Evolutionary conservation across 2,797 vertebrate species (phyloP).

Genomic region (Phalanger gymnotis): DNA sequence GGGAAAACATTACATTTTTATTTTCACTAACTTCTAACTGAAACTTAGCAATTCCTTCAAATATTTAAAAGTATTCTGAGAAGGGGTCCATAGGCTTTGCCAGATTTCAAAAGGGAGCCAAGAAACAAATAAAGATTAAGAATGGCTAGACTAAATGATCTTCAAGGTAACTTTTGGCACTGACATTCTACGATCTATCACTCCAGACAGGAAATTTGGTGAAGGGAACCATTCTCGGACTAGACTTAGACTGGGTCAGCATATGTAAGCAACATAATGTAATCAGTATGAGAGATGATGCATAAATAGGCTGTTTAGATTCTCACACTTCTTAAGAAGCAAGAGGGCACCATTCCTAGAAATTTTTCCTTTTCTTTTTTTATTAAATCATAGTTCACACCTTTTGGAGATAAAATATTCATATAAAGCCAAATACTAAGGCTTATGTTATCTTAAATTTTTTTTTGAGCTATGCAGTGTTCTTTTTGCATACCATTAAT

Average conservation of each 20-base stretch:
- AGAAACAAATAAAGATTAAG: not conserved
- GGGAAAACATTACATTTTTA: not conserved
- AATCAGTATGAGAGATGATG: constrained; percentile 83
- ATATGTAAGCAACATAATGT: constrained; percentile 81
- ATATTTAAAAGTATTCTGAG: not conserved
- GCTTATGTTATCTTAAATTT: constrained; percentile 75
- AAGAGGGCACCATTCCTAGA: constrained; percentile 83
- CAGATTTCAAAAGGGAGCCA: not conserved
- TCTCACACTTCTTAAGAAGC: constrained; percentile 84
- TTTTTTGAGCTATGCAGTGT: constrained; percentile 81
- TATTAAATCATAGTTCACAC: constrained; percentile 77
- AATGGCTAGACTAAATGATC: not conserved
- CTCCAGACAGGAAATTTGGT: not conserved
- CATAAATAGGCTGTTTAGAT: constrained; percentile 85
- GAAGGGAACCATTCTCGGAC: not conserved
- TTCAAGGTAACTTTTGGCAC: not conserved
- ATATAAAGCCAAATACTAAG: constrained; percentile 83
- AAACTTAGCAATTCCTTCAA: not conserved
- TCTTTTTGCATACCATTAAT: constrained; percentile 84
- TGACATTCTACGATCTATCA: not conserved
- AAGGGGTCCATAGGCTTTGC: not conserved
- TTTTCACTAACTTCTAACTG: not conserved
- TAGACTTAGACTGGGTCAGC: constrained; percentile 66
- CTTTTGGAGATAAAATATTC: constrained; percentile 84
- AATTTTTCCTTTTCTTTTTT: constrained; percentile 75